A percentile compares a stretch with the other conserved stretches of the same genome.
phyloP scores from a whole-genome alignment of 2,888 invertebrate species.

The Doris montereyensis region DNA sequence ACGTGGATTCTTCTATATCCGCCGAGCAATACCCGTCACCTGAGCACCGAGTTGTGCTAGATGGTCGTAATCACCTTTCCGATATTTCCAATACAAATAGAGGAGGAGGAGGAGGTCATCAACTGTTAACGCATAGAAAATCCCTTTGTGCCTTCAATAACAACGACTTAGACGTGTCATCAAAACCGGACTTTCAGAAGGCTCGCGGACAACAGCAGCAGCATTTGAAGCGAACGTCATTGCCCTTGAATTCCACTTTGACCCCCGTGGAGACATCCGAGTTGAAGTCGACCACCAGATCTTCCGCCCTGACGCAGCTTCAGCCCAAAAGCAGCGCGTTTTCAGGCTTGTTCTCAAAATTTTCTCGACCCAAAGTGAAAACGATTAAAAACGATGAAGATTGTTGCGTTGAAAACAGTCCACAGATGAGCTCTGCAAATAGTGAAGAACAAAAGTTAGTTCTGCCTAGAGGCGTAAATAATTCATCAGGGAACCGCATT shows the following conservation, averaged over 20 bases:
- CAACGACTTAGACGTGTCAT: background rate
- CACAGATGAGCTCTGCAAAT: no score
- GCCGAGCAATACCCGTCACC: no score
- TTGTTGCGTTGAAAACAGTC: no score
- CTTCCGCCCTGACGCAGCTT: background rate
- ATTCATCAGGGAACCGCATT: background rate
- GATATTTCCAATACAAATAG: background rate
- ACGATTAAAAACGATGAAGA: no score
- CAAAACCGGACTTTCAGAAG: background rate
- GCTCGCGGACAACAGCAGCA: no score
- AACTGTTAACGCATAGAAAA: background rate
- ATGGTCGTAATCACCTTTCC: background rate
- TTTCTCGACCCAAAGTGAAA: slow-evolving; percentile 7
- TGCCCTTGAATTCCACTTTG: background rate
- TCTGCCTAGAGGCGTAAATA: no score
- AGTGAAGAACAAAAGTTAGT: no score
- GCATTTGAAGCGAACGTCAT: background rate
- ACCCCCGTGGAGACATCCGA: background rate
- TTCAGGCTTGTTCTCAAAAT: slow-evolving; percentile 25
- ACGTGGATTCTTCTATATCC: no score
- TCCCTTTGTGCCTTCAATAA: background rate
- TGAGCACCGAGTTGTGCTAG: background rate
- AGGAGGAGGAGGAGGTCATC: no score
- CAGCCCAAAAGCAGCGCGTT: slow-evolving; percentile 1
- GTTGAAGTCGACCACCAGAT: background rate